Base-by-base conservation (phyloP, 2,797 vertebrate species). In the Urophycis tenuis region DNA sequence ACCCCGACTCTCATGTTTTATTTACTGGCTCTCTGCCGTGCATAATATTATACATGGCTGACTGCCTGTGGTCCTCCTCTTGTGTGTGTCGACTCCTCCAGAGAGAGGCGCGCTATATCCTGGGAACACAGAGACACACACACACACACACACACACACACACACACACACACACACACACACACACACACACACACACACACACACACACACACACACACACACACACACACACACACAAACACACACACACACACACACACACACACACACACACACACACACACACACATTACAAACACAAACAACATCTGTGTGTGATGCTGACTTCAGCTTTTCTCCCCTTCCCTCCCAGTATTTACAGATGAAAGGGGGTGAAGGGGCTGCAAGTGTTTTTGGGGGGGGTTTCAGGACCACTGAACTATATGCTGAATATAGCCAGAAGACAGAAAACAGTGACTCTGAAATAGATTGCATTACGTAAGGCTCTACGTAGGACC, bases 1-100 rank as follows among this genome's bases (percentile, higher is more conserved):
- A 77, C 72, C 74, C 72, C 49, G n/a, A 3, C 49, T 14, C 77
- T 85, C 74, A 75, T 85, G 71, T 83, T 85, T 87, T 84, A 87
- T 90, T 87, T 84, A 82, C 79, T 64, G 53, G n/a, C 78, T 76
- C 71, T 80, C 49, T 75, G 60, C 78, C 15, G 5, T 6, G 49
- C 78, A 72, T 73, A 70, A 80, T 79, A 78, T 77, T 10, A 1
- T 75, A 25, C 30, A 32, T 60, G 79, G 74, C 75, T 25, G 75
- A 12, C 81, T 75, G 82, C 74, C 77, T 32, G 73, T 74, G 76
- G 77, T 80, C 85, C 70, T 9, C 5, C 80, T 82, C 72, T 60
- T 60, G 78, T 67, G 71, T 45, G 29, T 74, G 11, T 17, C 79
- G 25, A 17, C 74, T 39, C 8, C 36, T 39, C 36, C 14, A 39